Base-by-base conservation (phyloP, 2,888 invertebrate genomes). In the Norana najaformis region DNA sequence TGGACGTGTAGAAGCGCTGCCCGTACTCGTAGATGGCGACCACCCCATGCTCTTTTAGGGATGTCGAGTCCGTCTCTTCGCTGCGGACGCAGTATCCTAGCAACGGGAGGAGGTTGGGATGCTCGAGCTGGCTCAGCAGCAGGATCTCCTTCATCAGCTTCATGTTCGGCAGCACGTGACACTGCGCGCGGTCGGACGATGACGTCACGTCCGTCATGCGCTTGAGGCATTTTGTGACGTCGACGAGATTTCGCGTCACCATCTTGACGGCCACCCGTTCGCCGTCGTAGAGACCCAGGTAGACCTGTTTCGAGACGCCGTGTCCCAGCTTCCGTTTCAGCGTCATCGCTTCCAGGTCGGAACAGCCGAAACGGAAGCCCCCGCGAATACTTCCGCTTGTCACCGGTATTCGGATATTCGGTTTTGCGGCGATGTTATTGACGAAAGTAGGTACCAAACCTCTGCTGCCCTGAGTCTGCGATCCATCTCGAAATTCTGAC, bases 111-210 rank as follows among this genome's bases (percentile, higher is more conserved):
- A 94, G 92, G 85, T 93, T 93, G n/a, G 92, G 93, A 90, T 94
- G 94, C 82, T 92, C 90, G 8, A 94, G 91, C 92, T 94, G 94
- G 90, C 93, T 92, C 83, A 93, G 91, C 35, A 94, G 89, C 36
- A 94, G 91, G 85, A 94, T 94, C 90, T 94, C 94, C 91, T 94
- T 94, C 94, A 94, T 94, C 35, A 94, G 91, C 90, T 93, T 94
- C 93, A 93, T 93, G 30, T 93, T 94, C 14, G 94, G 93, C 36
- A 93, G 92, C 0, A 93, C 92, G 90, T 93, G 94, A 89, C 94
- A 94, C 41, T 92, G 90, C 39, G 34, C 37, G 1, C 88, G 34
- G 88, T 88, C 47, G 13, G 41, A 37, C n/a, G 37, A 37, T 39
- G 39, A 36, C 39, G 37, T 34, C 47, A 88, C 37, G 8, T 88